Conservation (phyloP, 1,140 invertebrate species). For the Saccostrea echinata region DNA sequence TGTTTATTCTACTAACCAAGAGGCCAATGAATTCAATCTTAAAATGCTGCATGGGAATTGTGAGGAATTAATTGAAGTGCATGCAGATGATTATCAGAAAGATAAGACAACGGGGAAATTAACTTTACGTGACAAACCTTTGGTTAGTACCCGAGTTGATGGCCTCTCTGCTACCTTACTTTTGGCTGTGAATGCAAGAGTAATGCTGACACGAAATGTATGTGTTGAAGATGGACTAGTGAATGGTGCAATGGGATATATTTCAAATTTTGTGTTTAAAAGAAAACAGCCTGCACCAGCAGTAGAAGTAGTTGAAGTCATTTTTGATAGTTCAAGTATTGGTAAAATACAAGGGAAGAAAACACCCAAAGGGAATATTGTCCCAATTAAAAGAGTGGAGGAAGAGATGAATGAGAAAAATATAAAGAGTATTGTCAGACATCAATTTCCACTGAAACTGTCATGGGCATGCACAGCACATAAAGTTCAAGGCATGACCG, state of each 20-base stretch:
- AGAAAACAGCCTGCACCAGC: background rate
- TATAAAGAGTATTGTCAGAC: slow-evolving; percentile 14
- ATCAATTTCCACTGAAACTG: too few species aligned
- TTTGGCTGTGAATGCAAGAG: slow-evolving; percentile 22
- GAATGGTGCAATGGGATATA: slow-evolving; percentile 9
- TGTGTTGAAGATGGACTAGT: too few species aligned
- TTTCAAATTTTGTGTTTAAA: slow-evolving; percentile 22
- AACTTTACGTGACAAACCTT: background rate
- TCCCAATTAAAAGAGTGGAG: slow-evolving; percentile 31
- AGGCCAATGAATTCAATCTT: background rate
- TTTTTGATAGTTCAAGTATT: slow-evolving; percentile 37
- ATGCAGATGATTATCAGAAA: slow-evolving; percentile 26
- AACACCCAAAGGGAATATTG: slow-evolving; percentile 1
- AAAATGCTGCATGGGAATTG: background rate
- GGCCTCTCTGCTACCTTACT: background rate
- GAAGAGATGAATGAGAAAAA: slow-evolving; percentile 37
- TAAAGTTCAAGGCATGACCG: slow-evolving; percentile 50
- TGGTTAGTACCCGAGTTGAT: background rate
- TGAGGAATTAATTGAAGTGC: slow-evolving; percentile 11
- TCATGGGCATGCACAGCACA: slow-evolving; percentile 55
- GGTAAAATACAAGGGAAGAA: slow-evolving; percentile 16
- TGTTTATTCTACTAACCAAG: too few species aligned
- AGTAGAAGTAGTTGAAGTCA: too few species aligned
- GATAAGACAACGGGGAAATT: too few species aligned
- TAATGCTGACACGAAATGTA: too few species aligned